Percentiles rank a stretch among this genome's conserved stretches.
Evolutionary conservation across 2,113 vertebrate genomes (phyloP).

Genomic region (Chlorodrepanis virens): DNA sequence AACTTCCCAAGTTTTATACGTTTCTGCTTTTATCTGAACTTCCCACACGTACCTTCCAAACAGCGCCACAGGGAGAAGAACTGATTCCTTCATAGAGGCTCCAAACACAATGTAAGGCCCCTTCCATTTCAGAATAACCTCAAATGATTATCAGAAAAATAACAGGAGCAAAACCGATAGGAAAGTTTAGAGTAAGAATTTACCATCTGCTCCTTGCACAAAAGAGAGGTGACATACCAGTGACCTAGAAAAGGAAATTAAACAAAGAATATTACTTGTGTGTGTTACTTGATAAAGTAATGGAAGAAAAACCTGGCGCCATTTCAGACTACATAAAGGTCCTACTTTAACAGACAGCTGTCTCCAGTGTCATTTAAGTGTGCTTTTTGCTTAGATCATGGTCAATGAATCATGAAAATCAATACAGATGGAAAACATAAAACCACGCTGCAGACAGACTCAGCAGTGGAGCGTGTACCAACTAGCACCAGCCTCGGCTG

Average conservation of each 20-base stretch:
- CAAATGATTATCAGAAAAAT: constrained; percentile 23
- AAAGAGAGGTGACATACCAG: neutral
- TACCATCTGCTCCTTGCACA: neutral
- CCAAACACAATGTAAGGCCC: neutral
- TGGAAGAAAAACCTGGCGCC: constrained; percentile 70
- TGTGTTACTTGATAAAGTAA: constrained; percentile 49
- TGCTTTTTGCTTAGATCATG: constrained; percentile 67
- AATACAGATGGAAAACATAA: constrained; percentile 65
- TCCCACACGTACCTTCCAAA: neutral
- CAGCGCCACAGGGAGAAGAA: neutral
- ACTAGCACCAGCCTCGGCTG: neutral
- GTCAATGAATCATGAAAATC: constrained; percentile 75
- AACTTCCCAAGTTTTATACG: neutral
- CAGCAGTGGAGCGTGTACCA: neutral
- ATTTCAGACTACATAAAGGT: constrained; percentile 63
- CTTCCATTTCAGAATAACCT: neutral
- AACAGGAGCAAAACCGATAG: neutral
- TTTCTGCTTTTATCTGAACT: neutral
- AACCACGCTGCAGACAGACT: neutral
- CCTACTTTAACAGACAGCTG: constrained; percentile 76
- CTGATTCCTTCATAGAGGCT: neutral
- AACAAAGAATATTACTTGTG: constrained; percentile 15
- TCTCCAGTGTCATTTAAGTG: constrained; percentile 74
- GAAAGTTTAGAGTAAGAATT: neutral
- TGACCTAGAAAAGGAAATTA: constrained; percentile 28